phyloP scores from a whole-genome alignment of 2,113 vertebrate species.

The Argyrosomus japonicus region DNA sequence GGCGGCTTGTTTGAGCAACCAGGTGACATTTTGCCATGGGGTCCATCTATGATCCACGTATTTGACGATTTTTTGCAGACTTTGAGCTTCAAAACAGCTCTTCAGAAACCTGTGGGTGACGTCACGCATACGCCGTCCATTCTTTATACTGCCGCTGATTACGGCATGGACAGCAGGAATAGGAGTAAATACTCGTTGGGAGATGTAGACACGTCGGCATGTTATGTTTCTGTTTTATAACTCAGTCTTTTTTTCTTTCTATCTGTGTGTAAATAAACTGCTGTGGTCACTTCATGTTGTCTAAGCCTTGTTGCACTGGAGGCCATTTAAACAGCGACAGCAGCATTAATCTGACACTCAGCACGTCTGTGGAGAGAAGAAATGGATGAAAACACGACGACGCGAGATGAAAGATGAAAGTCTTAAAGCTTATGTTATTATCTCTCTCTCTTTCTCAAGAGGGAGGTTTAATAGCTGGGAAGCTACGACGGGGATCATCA shows the following conservation, averaged over 20 bases:
- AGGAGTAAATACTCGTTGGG: no score
- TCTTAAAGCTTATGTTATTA: constrained; percentile 77
- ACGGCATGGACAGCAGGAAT: not conserved
- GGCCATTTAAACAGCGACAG: constrained; percentile 45
- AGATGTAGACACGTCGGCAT: no score
- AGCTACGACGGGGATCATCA: constrained; percentile 61
- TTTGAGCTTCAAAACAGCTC: no score
- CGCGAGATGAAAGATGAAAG: constrained; percentile 69
- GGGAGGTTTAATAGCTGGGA: constrained; percentile 63
- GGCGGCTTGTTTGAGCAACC: no score
- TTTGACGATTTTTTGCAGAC: no score
- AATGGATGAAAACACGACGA: constrained; percentile 61
- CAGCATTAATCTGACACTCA: constrained; percentile 70
- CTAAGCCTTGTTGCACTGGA: constrained; percentile 37
- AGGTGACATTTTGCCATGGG: no score
- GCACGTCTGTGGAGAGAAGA: constrained; percentile 65
- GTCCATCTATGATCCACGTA: no score
- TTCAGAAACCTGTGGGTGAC: no score
- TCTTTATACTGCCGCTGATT: no score
- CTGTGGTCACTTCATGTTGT: constrained; percentile 32
- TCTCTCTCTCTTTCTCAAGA: constrained; percentile 57
- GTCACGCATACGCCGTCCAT: no score
- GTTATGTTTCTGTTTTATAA: not conserved
- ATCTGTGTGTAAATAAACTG: not conserved
- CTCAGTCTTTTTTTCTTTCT: not conserved